A percentile compares a stretch with the other conserved stretches of the same genome.
phyloP scores from a whole-genome alignment of 2,888 invertebrate genomes.

The Xylocampa areola region DNA sequence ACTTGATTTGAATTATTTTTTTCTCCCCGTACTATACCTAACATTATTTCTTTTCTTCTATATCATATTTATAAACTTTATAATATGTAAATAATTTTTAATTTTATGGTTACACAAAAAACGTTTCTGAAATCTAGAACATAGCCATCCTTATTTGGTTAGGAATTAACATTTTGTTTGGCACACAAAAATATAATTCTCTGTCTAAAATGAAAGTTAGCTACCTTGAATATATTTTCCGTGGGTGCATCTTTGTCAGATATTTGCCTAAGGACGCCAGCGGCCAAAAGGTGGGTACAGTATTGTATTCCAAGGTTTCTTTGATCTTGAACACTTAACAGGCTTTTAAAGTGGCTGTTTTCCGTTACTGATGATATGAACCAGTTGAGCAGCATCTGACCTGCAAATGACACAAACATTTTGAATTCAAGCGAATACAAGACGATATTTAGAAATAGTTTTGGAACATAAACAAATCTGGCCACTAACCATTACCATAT shows the following conservation, averaged over 20 bases:
- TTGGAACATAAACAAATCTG: constrained; percentile 48
- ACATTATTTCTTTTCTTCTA: background rate
- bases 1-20: too few relatives aligned
- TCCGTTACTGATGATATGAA: constrained; percentile 94
- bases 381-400: constrained; percentile 98
- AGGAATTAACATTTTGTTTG: constrained; percentile 3
- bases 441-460: constrained; percentile 14
- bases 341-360: constrained; percentile 91
- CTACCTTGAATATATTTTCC: constrained; percentile 92
- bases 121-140: constrained; percentile 11
- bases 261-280: constrained; percentile 95
- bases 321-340: constrained; percentile 92
- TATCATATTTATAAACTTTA: background rate
- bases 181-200: constrained; percentile 1
- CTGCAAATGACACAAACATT: constrained; percentile 86
- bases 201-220: constrained; percentile 5
- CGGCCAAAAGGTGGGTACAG: constrained; percentile 96
- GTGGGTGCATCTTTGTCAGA: constrained; percentile 92
- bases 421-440: constrained; percentile 18
- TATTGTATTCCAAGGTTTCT: constrained; percentile 94
- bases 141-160: constrained; percentile 25
- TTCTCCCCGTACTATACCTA: background rate
- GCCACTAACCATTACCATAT: constrained; percentile 21
- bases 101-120: background rate
- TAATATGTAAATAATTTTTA: background rate